Conservation (phyloP, 2,113 vertebrate species). For the Setophaga petechia region DNA sequence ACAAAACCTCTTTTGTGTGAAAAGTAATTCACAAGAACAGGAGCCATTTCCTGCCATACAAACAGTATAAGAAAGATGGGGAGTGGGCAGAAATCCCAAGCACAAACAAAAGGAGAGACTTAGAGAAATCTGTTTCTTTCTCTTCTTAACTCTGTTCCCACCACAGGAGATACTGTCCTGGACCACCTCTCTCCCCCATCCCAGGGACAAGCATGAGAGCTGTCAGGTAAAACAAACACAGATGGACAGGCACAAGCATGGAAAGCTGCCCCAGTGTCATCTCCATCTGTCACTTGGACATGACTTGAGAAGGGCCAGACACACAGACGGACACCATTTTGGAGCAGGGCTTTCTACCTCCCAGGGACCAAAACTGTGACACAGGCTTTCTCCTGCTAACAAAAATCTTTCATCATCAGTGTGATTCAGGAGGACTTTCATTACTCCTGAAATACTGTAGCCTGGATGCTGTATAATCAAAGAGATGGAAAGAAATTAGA, state of each 20-base stretch:
- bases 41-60: background rate
- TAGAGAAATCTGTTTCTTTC: background rate
- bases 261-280: background rate
- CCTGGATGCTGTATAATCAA: background rate
- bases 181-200: background rate
- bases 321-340: background rate
- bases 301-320: background rate
- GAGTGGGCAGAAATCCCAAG: background rate
- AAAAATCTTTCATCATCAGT: background rate
- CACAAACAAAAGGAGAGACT: background rate
- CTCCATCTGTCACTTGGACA: background rate
- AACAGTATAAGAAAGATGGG: background rate
- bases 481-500: background rate
- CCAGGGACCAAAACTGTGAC: background rate
- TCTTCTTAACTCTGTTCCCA: background rate
- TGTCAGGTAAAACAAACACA: background rate
- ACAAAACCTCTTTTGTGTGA: background rate
- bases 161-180: background rate
- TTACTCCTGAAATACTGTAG: background rate
- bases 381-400: background rate
- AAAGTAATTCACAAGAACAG: background rate
- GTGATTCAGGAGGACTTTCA: background rate
- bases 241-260: background rate
- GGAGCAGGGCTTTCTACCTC: background rate
- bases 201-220: background rate